Base-by-base conservation (phyloP, 92 coral and sea anemone species). In the Diadumene lineata region DNA sequence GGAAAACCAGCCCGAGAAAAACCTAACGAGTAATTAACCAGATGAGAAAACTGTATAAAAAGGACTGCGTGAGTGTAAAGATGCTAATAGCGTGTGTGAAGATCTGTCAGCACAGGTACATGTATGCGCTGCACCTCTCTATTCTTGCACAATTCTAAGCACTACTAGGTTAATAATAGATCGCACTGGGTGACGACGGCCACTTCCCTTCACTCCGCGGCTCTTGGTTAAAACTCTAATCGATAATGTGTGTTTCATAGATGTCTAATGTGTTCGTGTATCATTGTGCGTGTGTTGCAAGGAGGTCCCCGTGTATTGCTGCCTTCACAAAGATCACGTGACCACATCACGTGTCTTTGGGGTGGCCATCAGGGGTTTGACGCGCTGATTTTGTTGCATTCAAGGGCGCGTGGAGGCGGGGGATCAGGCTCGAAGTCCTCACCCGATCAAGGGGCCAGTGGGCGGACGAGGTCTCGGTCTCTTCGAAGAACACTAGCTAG, bases 401-500 rank as follows among this genome's bases (percentile, higher is more conserved):
- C 88, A 83, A 88, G 97, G 93, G 88, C 96, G 84, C 96, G 91
- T 81, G 82, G 90, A 80, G 84, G 78, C 83, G 85, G 87, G 77
- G 85, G 87, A 67, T 83, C 96, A 51, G 89, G 96, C 76, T 91
- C 88, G 81, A 89, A 88, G 93, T 78, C 93, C 86, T 83, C 84
- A 81, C 81, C 90, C 82, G 82, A 78, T 81, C 93, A 88, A 85
- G 87, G 92, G 89, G 89, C 91, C 84, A 84, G 88, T 83, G 51
- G 82, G 82, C 75, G 82, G 75, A 72, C 82, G 88, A 82, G 88
- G 88, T 81, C 88, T 69, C 84, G 86, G 86, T 87, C 92, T 57
- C 70, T 83, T 73, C 80, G 92, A 83, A 81, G 92, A 83, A 83
- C 92, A 70, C 85, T 87, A 48, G 88, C 92, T 82, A 82, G 92